A percentile compares a stretch with the other conserved stretches of the same genome.
Conservation (phyloP, 2,888 invertebrate species). For the Cabera pusaria region DNA sequence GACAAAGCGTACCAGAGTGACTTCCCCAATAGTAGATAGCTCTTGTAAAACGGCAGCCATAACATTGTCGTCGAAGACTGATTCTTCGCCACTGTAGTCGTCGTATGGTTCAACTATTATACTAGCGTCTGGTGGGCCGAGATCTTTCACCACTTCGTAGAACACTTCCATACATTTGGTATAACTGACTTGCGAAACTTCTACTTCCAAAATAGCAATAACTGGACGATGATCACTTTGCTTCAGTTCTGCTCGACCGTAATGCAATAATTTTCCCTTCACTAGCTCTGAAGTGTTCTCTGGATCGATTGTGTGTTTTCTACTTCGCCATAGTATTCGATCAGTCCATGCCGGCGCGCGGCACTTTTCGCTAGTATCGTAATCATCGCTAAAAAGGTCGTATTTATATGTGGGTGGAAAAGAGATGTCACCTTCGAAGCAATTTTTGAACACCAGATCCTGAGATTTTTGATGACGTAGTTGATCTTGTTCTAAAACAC, state of each 20-base stretch:
- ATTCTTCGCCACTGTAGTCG: conserved; percentile 72
- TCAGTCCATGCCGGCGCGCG: conserved; percentile 99
- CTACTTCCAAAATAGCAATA: conserved; percentile 94
- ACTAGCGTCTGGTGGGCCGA: conserved; percentile 98
- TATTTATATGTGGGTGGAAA: conserved; percentile 99
- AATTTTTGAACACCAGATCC: conserved; percentile 95
- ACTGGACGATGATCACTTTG: conserved; percentile 99
- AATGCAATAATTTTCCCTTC: conserved; percentile 92
- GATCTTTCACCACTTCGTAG: conserved; percentile 91
- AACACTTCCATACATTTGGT: conserved; percentile 91
- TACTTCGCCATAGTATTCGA: conserved; percentile 95
- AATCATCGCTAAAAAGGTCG: conserved; percentile 98
- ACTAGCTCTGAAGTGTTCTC: conserved; percentile 86
- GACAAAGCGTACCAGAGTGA: conserved; percentile 95
- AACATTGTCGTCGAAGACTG: conserved; percentile 90
- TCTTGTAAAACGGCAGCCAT: conserved; percentile 91
- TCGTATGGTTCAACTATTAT: conserved; percentile 87
- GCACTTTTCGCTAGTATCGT: conserved; percentile 99
- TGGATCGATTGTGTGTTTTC: conserved; percentile 88
- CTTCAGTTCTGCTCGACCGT: conserved; percentile 97
- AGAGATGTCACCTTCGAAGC: conserved; percentile 94
- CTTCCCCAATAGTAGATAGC: conserved; percentile 93
- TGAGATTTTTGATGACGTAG: conserved; percentile 90
- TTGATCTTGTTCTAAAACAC: conserved; percentile 94
- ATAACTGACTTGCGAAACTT: conserved; percentile 91